A percentile compares a stretch with the other conserved stretches of the same genome.
These are phyloP conservation scores for Ornithoptera alexandrae DNA, from an alignment of 2,888 invertebrate genomes.

Conservation along the genomic window DNA sequence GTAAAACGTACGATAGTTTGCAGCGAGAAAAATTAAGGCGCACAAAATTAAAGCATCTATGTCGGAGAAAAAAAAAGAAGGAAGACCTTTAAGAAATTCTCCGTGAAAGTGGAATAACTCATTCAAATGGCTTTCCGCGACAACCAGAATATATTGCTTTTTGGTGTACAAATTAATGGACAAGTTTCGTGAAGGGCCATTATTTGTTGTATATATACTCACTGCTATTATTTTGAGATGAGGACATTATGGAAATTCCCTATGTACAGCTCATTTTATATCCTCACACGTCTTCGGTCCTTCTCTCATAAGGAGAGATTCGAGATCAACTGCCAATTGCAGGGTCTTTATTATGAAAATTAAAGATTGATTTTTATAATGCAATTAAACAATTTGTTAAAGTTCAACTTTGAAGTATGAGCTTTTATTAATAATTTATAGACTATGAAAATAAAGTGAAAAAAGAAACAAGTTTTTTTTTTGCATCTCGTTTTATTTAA, in stretches of 20 bases:
- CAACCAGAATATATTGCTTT: conserved; percentile 3
- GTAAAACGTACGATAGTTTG: neutral
- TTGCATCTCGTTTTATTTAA: no score
- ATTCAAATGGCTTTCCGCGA: conserved; percentile 2
- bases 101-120: neutral
- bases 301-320: no score
- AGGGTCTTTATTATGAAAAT: no score
- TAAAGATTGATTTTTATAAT: no score
- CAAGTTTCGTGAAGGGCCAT: neutral
- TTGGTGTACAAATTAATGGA: conserved; percentile 6
- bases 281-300: no score
- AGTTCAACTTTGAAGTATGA: no score
- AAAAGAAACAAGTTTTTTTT: no score
- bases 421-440: no score
- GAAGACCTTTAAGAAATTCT: neutral
- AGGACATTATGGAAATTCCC: neutral
- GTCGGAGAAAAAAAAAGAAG: neutral
- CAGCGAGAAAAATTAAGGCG: neutral
- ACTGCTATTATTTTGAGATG: neutral
- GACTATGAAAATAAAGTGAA: no score
- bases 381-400: no score
- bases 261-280: neutral
- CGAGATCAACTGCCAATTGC: no score
- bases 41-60: neutral
- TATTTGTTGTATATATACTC: neutral